Evolutionary conservation across 1,140 invertebrate genomes (phyloP).

Genomic region (Drosophila kanapiae): DNA sequence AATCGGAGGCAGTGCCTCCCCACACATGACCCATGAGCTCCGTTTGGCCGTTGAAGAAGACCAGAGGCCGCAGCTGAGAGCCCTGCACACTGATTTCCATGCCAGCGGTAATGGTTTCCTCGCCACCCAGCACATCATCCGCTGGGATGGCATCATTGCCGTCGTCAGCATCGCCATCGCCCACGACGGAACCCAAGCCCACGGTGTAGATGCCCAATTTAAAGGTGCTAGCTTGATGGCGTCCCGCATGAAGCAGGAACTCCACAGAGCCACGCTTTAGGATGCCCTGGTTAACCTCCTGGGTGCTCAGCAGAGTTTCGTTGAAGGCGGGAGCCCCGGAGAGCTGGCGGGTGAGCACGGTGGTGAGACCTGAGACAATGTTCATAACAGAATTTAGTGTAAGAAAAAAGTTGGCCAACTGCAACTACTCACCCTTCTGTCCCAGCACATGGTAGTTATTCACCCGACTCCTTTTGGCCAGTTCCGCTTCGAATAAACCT

Average conservation of each 20-base stretch:
- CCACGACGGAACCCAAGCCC: constrained; percentile 90
- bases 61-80: constrained; percentile 92
- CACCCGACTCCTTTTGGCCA: constrained; percentile 85
- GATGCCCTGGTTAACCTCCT: constrained; percentile 91
- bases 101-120: constrained; percentile 91
- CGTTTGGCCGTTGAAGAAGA: constrained; percentile 93
- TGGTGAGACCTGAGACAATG: constrained; percentile 87
- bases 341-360: constrained; percentile 89
- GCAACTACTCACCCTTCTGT: constrained; percentile 86
- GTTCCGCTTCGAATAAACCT: constrained; percentile 81
- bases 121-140: constrained; percentile 86
- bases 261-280: constrained; percentile 92
- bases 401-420: rapidly evolving
- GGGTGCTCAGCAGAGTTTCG: constrained; percentile 90
- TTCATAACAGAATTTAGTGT: background rate
- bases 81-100: constrained; percentile 93
- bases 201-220: constrained; percentile 93
- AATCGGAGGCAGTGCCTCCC: constrained; percentile 93
- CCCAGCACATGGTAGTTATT: constrained; percentile 90
- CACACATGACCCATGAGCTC: constrained; percentile 96
- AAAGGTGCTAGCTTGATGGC: constrained; percentile 86
- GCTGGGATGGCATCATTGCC: constrained; percentile 83
- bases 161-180: constrained; percentile 86
- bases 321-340: constrained; percentile 88
- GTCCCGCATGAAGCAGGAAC: constrained; percentile 88